These are phyloP conservation scores for Hippocampus guttulatus DNA, from an alignment of 2,113 vertebrate species.

Conservation along the genomic window DNA sequence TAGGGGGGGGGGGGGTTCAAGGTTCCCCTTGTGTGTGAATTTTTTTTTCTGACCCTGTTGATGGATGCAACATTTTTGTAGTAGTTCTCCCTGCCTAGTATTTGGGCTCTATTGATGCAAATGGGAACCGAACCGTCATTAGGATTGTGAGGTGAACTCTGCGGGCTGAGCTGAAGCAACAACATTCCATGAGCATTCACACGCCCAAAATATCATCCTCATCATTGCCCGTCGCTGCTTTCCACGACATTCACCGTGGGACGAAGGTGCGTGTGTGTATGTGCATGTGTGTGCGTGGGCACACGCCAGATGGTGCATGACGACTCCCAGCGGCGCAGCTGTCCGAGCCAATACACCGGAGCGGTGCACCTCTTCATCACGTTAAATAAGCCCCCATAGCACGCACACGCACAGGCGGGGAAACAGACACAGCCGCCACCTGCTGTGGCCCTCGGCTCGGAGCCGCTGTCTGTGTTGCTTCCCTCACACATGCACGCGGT, in stretches of 20 bases:
- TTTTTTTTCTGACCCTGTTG: no score
- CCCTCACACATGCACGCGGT: constrained; percentile 1
- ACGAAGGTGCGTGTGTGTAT: constrained; percentile 14
- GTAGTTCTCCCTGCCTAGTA: neutral
- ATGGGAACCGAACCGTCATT: neutral
- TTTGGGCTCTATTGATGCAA: neutral
- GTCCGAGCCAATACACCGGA: constrained; percentile 12
- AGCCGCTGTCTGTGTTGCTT: constrained; percentile 37
- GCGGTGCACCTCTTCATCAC: neutral
- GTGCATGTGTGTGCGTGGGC: constrained; percentile 22
- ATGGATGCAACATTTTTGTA: no score
- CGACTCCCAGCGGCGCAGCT: constrained; percentile 54
- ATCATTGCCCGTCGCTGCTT: neutral
- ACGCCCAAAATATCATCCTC: neutral
- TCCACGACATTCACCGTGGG: neutral
- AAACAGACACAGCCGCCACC: constrained; percentile 53
- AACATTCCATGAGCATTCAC: neutral
- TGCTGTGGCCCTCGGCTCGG: constrained; percentile 42
- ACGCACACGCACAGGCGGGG: constrained; percentile 6
- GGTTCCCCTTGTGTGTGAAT: no score
- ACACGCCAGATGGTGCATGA: constrained; percentile 40
- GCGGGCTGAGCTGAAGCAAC: no score
- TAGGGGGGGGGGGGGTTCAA: no score
- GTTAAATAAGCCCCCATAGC: neutral
- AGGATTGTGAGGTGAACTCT: no score